phyloP scores from a whole-genome alignment of 2,888 invertebrate genomes.

The Diloba caeruleocephala region DNA sequence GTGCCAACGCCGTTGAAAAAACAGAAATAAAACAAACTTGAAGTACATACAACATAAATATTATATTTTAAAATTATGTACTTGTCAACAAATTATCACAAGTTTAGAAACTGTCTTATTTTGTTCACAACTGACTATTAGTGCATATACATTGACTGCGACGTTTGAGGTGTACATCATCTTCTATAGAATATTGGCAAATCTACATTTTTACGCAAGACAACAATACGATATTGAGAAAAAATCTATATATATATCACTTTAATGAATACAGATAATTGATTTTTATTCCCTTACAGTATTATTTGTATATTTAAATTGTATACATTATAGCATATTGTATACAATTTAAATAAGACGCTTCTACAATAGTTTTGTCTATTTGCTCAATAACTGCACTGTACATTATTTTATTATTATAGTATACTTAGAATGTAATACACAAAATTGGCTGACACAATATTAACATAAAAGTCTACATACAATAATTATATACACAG shows the following conservation, averaged over 20 bases:
- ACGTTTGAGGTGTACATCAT: not conserved
- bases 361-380: not conserved
- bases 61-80: constrained; percentile 50
- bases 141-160: constrained; percentile 11
- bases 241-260: too few species aligned
- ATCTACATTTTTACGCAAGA: too few species aligned
- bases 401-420: constrained; percentile 6
- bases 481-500: constrained; percentile 16
- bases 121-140: constrained; percentile 20
- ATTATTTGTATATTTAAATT: too few species aligned
- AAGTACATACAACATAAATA: constrained; percentile 55
- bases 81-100: constrained; percentile 55
- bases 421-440: constrained; percentile 47
- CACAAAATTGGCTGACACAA: constrained; percentile 33
- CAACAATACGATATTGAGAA: too few species aligned
- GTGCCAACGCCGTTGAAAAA: too few species aligned
- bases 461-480: constrained; percentile 1
- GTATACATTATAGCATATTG: too few species aligned
- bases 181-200: not conserved
- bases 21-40: constrained; percentile 1
- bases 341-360: too few species aligned
- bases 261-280: too few species aligned
- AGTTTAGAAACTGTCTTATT: constrained; percentile 35
- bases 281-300: too few species aligned
- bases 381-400: not conserved